phyloP scores from a whole-genome alignment of 1,140 invertebrate species.

The Hylaeus anthracinus region DNA sequence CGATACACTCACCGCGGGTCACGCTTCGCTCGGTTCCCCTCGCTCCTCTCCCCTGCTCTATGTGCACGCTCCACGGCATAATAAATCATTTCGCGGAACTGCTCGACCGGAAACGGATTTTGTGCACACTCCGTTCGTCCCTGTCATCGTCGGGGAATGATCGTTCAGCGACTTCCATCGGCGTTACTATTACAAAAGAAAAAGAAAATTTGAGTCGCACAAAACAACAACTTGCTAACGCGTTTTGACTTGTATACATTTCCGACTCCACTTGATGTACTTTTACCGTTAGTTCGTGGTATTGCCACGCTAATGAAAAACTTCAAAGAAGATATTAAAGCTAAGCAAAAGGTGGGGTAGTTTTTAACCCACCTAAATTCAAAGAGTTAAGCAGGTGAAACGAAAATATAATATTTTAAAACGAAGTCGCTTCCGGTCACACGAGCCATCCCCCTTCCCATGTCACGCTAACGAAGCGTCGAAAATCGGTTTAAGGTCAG shows the following conservation, averaged over 20 bases:
- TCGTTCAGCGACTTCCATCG: conserved; percentile 35
- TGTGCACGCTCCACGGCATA: conserved; percentile 75
- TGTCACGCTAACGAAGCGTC: conserved; percentile 40
- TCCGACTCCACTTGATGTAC: too few relatives aligned
- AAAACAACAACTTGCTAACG: too few relatives aligned
- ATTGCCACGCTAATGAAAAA: too few relatives aligned
- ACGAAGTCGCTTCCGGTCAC: conserved; percentile 34
- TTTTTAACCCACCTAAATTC: too few relatives aligned
- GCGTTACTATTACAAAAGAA: not conserved
- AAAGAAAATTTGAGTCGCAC: too few relatives aligned
- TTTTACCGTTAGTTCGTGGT: too few relatives aligned
- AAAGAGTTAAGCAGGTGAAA: too few relatives aligned
- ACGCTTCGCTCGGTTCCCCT: conserved; percentile 71
- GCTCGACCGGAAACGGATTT: conserved; percentile 79
- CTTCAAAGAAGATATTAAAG: too few relatives aligned
- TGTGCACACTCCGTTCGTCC: conserved; percentile 66
- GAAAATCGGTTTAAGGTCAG: conserved; percentile 29
- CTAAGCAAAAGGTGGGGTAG: too few relatives aligned
- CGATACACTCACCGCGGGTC: conserved; percentile 69
- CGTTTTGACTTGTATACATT: too few relatives aligned
- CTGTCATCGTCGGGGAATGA: conserved; percentile 38
- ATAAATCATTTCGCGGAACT: conserved; percentile 80
- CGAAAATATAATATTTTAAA: not conserved
- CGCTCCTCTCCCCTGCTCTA: not conserved
- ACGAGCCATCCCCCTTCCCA: conserved; percentile 8